Conservation (phyloP, 2,797 vertebrate genomes). For the Enteromius radiatus region DNA sequence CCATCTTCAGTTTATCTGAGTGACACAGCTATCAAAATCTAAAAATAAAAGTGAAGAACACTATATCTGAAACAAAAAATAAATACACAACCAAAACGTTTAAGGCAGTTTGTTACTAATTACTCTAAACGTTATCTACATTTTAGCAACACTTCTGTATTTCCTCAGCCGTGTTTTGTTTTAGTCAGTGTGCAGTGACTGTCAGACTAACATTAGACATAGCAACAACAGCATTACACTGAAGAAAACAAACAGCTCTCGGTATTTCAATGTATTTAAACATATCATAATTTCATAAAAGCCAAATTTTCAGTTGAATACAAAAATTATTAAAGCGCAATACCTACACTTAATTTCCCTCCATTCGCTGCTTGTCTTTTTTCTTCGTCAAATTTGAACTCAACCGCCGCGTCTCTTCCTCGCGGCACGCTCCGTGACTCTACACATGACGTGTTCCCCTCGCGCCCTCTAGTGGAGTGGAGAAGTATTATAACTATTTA, state of each 20-base stretch:
- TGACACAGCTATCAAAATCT: neutral
- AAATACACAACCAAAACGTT: neutral
- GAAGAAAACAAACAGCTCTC: neutral
- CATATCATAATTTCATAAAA: neutral
- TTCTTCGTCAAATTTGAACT: constrained; percentile 18
- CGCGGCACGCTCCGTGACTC: neutral
- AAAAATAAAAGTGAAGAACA: neutral
- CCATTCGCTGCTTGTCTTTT: neutral
- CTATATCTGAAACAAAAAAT: neutral
- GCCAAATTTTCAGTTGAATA: neutral
- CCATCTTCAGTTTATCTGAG: constrained; percentile 14
- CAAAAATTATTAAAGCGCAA: neutral
- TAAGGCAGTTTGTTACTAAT: neutral
- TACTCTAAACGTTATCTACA: neutral
- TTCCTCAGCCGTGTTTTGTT: neutral
- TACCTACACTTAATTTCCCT: constrained; percentile 30
- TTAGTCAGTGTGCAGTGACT: neutral
- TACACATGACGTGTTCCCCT: fast-evolving
- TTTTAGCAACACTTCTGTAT: neutral
- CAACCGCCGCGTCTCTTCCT: constrained; percentile 38
- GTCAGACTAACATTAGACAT: neutral
- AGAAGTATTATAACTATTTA: neutral
- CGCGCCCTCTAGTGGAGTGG: constrained; percentile 10
- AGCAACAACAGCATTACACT: neutral
- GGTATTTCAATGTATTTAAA: neutral